A percentile compares a stretch with the other conserved stretches of the same genome.
Conservation (phyloP, 2,797 vertebrate species). For the Arctocebus calabarensis region DNA sequence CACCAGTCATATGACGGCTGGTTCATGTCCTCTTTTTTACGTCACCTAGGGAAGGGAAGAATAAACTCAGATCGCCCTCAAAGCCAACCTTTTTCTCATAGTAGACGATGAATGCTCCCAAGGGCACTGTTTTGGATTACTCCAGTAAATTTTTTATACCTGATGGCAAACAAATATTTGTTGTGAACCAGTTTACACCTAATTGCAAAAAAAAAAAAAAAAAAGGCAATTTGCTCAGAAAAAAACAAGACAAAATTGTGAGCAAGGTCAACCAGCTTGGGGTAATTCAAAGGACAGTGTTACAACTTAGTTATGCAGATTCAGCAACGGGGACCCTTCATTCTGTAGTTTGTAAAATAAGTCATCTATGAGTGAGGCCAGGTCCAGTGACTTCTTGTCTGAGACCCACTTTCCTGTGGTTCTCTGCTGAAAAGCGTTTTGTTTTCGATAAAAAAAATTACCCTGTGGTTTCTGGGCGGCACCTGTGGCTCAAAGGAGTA, state of each 20-base stretch:
- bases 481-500: too few species aligned
- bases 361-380: rapidly evolving
- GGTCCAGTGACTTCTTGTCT: too few species aligned
- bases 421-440: background rate
- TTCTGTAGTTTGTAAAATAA: background rate
- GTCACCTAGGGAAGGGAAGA: background rate
- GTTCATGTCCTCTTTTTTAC: background rate
- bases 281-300: rapidly evolving
- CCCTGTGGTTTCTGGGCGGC: too few species aligned
- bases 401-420: too few species aligned
- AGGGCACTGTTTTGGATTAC: background rate
- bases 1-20: background rate
- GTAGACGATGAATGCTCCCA: background rate
- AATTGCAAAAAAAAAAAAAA: background rate
- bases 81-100: background rate
- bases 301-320: too few species aligned
- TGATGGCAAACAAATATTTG: background rate
- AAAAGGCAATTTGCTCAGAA: background rate
- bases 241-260: background rate
- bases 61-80: background rate
- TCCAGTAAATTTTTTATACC: background rate
- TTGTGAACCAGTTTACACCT: background rate
- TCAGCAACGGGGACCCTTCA: background rate
- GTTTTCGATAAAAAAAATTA: too few species aligned
- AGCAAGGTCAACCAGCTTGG: rapidly evolving